phyloP scores from a whole-genome alignment of 2,888 invertebrate species.

The Amphiduros pacificus region DNA sequence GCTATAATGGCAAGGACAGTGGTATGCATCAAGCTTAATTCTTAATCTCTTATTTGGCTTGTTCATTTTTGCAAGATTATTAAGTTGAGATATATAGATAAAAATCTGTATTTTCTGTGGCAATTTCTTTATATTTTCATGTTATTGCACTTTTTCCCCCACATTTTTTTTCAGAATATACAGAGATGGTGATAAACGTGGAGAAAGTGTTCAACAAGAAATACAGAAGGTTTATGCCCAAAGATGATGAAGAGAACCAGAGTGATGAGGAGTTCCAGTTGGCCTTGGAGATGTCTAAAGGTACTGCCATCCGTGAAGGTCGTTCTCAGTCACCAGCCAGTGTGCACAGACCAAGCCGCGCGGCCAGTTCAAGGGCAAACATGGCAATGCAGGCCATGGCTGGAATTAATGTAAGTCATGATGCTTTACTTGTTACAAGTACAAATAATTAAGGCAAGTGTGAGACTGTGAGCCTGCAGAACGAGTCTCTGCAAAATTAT shows the following conservation, averaged over 20 bases:
- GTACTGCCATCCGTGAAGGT: background rate
- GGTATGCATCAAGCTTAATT: conserved; percentile 67
- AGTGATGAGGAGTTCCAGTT: conserved; percentile 18
- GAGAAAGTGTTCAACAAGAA: conserved; percentile 14
- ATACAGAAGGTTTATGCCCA: background rate
- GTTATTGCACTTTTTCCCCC: background rate
- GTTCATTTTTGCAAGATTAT: background rate
- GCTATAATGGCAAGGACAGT: conserved; percentile 91
- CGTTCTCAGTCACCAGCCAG: no score
- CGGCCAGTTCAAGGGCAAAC: no score
- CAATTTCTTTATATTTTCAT: background rate
- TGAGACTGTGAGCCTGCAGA: background rate
- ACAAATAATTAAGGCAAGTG: no score
- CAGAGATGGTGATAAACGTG: conserved; percentile 23
- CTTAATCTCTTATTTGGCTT: no score
- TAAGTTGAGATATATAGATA: background rate
- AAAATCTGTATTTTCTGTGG: background rate
- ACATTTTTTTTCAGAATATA: conserved; percentile 25
- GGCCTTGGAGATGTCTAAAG: background rate
- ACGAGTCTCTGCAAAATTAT: background rate
- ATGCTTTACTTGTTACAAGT: no score
- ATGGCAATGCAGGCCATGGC: no score
- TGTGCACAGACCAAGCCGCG: no score
- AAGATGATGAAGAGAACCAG: background rate
- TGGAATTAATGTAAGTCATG: no score